phyloP scores from a whole-genome alignment of 2,113 vertebrate genomes.

The Chaetops frenatus region DNA sequence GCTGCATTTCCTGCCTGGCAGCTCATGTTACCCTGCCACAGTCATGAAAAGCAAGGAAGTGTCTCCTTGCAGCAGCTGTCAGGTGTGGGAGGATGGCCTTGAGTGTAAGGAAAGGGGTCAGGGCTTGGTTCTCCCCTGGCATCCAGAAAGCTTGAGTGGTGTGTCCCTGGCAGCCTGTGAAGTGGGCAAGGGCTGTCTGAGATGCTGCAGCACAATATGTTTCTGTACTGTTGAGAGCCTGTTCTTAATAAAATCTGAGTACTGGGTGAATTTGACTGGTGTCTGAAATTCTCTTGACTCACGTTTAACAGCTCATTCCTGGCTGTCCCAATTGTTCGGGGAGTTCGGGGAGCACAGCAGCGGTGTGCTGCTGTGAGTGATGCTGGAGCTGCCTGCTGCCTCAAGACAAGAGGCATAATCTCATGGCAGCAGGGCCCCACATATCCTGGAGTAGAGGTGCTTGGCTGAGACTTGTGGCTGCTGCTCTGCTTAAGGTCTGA shows the following conservation, averaged over 20 bases:
- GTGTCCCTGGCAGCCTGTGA: background rate
- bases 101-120: too few species aligned
- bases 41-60: background rate
- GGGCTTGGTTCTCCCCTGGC: background rate
- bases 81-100: background rate
- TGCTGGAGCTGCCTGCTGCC: background rate
- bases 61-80: background rate
- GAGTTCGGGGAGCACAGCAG: background rate
- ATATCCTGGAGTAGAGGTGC: background rate
- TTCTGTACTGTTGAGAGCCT: background rate
- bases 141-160: background rate
- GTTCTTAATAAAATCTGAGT: background rate
- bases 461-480: background rate
- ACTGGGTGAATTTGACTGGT: background rate
- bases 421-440: fast-evolving
- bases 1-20: background rate
- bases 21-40: background rate
- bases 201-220: background rate
- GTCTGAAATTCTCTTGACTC: background rate
- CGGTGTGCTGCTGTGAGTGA: background rate
- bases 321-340: fast-evolving
- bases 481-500: background rate
- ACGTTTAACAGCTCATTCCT: background rate
- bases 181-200: background rate
- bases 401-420: background rate